Evolutionary conservation across 2,113 vertebrate species (phyloP).

Genomic region (Choloepus hoffmanni): DNA sequence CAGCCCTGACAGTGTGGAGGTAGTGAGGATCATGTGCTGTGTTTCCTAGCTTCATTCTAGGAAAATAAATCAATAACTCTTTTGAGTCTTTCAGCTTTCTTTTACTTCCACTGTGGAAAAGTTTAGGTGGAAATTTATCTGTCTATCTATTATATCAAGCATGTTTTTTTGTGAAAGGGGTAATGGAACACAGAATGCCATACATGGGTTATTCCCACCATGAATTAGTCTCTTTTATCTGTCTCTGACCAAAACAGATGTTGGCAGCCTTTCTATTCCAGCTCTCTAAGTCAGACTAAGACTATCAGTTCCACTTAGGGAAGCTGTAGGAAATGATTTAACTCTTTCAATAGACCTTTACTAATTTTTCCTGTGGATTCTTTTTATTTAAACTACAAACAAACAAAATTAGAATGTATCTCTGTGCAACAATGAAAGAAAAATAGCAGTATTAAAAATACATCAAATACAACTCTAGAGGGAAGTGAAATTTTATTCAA

Average conservation of each 20-base stretch:
- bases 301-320: slow-evolving; percentile 88
- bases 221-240: slow-evolving; percentile 90
- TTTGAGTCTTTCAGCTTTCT: slow-evolving; percentile 45
- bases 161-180: slow-evolving; percentile 74
- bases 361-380: slow-evolving; percentile 49
- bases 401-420: slow-evolving; percentile 59
- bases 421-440: slow-evolving; percentile 66
- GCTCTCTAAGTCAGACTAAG: slow-evolving; percentile 89
- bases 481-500: slow-evolving; percentile 69
- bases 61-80: slow-evolving; percentile 8
- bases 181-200: slow-evolving; percentile 85
- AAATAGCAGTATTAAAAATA: slow-evolving; percentile 80
- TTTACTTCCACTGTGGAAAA: slow-evolving; percentile 48
- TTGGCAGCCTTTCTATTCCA: slow-evolving; percentile 89
- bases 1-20: accelerated
- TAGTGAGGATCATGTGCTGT: neutral
- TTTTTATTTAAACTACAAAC: slow-evolving; percentile 74
- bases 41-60: neutral
- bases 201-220: slow-evolving; percentile 86
- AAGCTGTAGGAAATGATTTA: slow-evolving; percentile 85
- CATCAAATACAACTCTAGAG: slow-evolving; percentile 61
- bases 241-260: slow-evolving; percentile 89
- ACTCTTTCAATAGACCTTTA: slow-evolving; percentile 82
- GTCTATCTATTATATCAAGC: slow-evolving; percentile 49
- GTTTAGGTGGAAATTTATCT: slow-evolving; percentile 76